Evolutionary conservation across 2,113 vertebrate genomes (phyloP).

Genomic region (Phyllopteryx taeniolatus): DNA sequence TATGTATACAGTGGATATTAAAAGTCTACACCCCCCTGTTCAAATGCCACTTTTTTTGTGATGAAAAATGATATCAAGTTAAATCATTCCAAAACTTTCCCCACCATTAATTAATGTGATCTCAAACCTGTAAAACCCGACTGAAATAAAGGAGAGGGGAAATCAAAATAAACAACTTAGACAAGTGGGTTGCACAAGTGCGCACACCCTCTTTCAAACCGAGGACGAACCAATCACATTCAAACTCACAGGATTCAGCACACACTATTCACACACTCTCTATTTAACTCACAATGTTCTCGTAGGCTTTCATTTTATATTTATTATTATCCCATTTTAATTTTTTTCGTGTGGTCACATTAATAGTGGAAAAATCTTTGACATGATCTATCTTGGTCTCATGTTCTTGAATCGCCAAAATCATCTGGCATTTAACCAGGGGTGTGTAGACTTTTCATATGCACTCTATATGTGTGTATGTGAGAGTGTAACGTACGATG

Average conservation of each 20-base stretch:
- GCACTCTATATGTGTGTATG: constrained; percentile 13
- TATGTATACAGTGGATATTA: neutral
- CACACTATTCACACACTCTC: no score
- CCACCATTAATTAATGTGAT: neutral
- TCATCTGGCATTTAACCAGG: neutral
- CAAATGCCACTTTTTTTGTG: neutral
- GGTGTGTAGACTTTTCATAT: neutral
- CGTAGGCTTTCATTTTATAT: no score
- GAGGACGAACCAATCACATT: no score
- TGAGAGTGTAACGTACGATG: constrained; percentile 41
- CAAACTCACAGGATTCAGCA: no score
- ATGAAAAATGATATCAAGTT: neutral
- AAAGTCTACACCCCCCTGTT: neutral
- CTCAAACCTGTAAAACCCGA: neutral
- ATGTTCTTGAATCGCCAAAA: neutral
- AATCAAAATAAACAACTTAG: no score
- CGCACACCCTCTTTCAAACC: no score
- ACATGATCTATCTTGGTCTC: neutral
- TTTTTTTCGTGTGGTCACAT: no score
- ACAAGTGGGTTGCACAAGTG: no score
- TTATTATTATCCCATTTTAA: no score
- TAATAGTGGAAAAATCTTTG: no score
- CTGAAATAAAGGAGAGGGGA: neutral
- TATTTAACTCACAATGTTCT: no score
- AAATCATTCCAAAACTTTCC: neutral